Percentiles rank a stretch among this genome's conserved stretches.
Evolutionary conservation across 2,888 invertebrate species (phyloP).

Genomic region (Alsophila aescularia): DNA sequence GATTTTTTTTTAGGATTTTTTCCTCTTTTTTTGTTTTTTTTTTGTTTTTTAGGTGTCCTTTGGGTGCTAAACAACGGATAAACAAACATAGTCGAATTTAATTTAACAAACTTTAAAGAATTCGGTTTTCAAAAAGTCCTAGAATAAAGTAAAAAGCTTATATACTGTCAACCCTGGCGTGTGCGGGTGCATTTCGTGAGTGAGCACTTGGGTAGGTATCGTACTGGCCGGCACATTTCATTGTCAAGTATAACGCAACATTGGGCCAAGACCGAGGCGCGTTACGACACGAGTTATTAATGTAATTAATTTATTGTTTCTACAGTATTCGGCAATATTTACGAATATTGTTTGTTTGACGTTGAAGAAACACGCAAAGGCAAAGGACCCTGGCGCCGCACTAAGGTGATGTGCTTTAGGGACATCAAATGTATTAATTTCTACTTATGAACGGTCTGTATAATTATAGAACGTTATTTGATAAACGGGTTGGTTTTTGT

Average conservation of each 20-base stretch:
- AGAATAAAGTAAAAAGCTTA: background rate
- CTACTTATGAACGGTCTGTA: no score
- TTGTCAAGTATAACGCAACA: slow-evolving; percentile 60
- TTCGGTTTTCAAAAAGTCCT: no score
- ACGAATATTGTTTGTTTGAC: slow-evolving; percentile 18
- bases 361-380: background rate
- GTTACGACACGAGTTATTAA: slow-evolving; percentile 47
- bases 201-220: slow-evolving; percentile 32
- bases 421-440: no score
- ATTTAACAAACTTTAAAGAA: no score
- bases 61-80: no score
- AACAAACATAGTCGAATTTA: no score
- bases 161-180: slow-evolving; percentile 11
- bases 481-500: no score
- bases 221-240: slow-evolving; percentile 48
- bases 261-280: slow-evolving; percentile 26
- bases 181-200: slow-evolving; percentile 14
- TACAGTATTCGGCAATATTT: slow-evolving; percentile 28
- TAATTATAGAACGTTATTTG: no score
- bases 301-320: slow-evolving; percentile 41
- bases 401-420: no score
- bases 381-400: background rate
- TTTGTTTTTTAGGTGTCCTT: no score
- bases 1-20: no score
- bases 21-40: no score